Evolutionary conservation across 2,113 vertebrate species (phyloP), one percentile per base, ranked within the genome.

Genomic region (Ornithorhynchus anatinus): DNA sequence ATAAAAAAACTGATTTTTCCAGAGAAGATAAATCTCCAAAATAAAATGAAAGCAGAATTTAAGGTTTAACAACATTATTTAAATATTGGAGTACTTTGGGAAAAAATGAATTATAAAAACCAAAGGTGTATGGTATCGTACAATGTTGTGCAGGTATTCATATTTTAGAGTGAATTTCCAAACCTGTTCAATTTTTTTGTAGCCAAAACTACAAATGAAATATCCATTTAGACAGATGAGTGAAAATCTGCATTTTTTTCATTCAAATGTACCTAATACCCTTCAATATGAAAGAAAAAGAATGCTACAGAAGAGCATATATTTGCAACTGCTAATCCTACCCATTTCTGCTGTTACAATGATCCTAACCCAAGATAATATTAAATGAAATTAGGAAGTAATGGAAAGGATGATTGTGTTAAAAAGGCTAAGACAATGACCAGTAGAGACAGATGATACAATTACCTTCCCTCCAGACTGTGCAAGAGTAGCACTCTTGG

Each of bases 311-410:
- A 39, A 68, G 27, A 75, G 4, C 2, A 37, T 20, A 32, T 36
- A 40, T 50, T 1, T 44, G 5, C 8, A 70, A 48, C 17, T 45
- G 32, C 42, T 84, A 73, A 76, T 82, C 85, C 45, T 47, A 17
- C 43, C 44, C 61, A 3, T 39, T 80, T 20, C 43, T 72, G 23
- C n/a, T 74, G 22, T 68, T 67, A 40, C 8, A 66, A 31, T 25
- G 22, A 63, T 78, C 86, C 33, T 74, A 75, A 68, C n/a, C 31
- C 33, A 60, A 23, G 44, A 72, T 38, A 88, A 77, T 81, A 84
- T 80, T 86, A 77, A 89, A 86, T 63, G 44, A 87, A 89, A 80
- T 70, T 10, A 68, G 66, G 45, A 80, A 80, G 33, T 71, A 87
- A 75, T 63, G 42, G 75, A 78, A 84, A 86, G 50, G 66, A 79